These are phyloP conservation scores for Onychostoma macrolepis DNA, from an alignment of 2,113 vertebrate species.

Conservation along the genomic window DNA sequence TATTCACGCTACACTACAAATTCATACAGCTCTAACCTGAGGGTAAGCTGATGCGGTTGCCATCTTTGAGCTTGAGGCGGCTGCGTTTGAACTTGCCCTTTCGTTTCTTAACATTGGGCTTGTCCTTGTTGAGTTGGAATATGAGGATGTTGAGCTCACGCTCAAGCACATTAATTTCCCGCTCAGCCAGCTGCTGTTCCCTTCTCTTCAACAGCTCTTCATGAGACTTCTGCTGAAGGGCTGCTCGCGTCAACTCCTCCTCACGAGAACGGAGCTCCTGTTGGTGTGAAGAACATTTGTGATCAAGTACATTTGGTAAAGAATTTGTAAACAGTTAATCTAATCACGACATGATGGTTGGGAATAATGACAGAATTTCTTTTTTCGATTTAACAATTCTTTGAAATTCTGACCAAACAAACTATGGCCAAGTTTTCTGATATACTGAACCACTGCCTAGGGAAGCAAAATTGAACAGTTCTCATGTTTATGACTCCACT, in stretches of 20 bases:
- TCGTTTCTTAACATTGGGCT: conserved; percentile 92
- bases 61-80: conserved; percentile 91
- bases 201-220: conserved; percentile 89
- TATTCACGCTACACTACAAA: background rate
- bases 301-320: background rate
- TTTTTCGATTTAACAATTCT: background rate
- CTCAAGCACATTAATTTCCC: conserved; percentile 93
- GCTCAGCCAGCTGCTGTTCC: conserved; percentile 90
- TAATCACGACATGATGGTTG: background rate
- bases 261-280: conserved; percentile 94
- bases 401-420: background rate
- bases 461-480: background rate
- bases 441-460: background rate
- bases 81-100: conserved; percentile 93
- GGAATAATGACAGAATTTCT: background rate
- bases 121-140: conserved; percentile 94
- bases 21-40: conserved; percentile 79
- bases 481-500: background rate
- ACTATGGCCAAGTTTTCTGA: background rate
- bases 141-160: conserved; percentile 95
- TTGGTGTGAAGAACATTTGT: background rate
- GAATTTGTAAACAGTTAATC: background rate
- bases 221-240: conserved; percentile 94
- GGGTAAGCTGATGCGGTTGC: conserved; percentile 94
- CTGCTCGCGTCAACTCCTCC: conserved; percentile 90